Conservation (phyloP, 2,113 vertebrate species). For the Syrrhaptes paradoxus region DNA sequence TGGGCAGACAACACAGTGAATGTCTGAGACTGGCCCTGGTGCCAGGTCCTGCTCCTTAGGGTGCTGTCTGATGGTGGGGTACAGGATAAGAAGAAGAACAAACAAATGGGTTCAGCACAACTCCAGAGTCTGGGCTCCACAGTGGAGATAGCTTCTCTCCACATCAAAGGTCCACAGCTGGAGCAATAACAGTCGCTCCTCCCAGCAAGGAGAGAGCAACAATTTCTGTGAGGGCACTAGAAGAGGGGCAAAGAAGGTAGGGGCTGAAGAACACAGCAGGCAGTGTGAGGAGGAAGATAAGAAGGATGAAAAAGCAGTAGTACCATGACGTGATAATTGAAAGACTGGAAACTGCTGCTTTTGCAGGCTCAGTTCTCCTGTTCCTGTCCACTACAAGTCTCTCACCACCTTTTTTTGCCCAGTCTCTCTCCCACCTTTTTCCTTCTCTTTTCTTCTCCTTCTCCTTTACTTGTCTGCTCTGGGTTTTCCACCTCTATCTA, state of each 20-base stretch:
- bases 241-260: neutral
- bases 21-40: neutral
- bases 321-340: rapidly evolving
- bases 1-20: neutral
- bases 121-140: neutral
- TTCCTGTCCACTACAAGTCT: neutral
- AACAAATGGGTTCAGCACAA: rapidly evolving
- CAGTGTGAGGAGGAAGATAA: neutral
- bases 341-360: neutral
- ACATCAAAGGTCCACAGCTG: too few relatives aligned
- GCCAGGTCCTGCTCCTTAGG: neutral
- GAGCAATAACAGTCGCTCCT: neutral
- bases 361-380: neutral
- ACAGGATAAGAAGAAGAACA: neutral
- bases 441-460: neutral
- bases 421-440: neutral
- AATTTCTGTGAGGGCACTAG: neutral
- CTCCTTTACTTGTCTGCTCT: neutral
- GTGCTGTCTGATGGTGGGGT: neutral
- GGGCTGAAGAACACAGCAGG: neutral
- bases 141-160: neutral
- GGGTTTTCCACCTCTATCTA: neutral
- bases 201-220: neutral
- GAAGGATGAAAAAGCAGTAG: neutral
- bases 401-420: neutral